phyloP scores from a whole-genome alignment of 2,888 invertebrate species.

The Harmothoe impar region DNA sequence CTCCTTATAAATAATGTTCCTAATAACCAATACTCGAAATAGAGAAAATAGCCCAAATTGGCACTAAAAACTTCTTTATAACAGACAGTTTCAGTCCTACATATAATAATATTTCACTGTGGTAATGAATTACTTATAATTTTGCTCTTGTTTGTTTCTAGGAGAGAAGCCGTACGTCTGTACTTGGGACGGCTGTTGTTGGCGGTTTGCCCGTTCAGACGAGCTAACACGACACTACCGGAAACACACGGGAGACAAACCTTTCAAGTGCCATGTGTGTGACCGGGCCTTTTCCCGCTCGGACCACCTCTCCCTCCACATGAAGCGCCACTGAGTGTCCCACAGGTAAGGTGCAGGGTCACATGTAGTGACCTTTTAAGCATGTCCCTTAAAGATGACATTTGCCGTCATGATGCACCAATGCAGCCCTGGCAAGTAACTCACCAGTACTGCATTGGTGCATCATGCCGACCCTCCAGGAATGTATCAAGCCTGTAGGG shows the following conservation, averaged over 20 bases:
- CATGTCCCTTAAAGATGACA: background rate
- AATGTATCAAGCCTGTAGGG: too few relatives aligned
- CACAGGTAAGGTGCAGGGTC: background rate
- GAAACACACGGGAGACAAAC: conserved; percentile 85
- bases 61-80: too few relatives aligned
- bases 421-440: too few relatives aligned
- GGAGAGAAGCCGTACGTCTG: conserved; percentile 87
- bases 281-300: conserved; percentile 87
- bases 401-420: too few relatives aligned
- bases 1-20: too few relatives aligned
- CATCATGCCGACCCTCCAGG: too few relatives aligned
- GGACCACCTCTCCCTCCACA: conserved; percentile 87
- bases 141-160: conserved; percentile 74
- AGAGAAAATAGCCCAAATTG: too few relatives aligned
- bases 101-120: too few relatives aligned
- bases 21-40: too few relatives aligned
- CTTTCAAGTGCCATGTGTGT: conserved; percentile 86
- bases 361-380: background rate
- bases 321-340: conserved; percentile 85
- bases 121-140: background rate
- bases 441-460: too few relatives aligned
- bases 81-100: too few relatives aligned
- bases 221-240: conserved; percentile 86
- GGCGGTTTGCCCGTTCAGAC: conserved; percentile 86
- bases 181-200: conserved; percentile 85